Conservation (phyloP, 23 tunicate genomes). For the Botrylloides violaceus region DNA sequence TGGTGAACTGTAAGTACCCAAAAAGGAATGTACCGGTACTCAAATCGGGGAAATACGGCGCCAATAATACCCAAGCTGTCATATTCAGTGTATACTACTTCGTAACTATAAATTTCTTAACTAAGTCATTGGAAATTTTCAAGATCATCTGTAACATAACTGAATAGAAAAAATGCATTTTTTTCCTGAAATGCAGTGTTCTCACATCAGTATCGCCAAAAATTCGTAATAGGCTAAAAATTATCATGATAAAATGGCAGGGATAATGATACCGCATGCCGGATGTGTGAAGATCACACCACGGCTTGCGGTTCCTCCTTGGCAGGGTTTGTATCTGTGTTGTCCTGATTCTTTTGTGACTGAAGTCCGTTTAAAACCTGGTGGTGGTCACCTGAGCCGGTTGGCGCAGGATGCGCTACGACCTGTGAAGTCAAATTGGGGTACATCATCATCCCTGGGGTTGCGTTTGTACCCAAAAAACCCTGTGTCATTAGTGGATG, state of each 20-base stretch:
- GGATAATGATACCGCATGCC: background rate
- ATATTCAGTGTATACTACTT: no score
- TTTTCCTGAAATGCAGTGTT: no score
- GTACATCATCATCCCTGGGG: background rate
- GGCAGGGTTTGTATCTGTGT: conserved; percentile 11
- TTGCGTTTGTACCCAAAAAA: background rate
- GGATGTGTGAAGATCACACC: background rate
- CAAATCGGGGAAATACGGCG: no score
- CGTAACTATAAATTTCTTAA: no score
- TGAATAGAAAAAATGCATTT: no score
- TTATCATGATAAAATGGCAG: background rate
- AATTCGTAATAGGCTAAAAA: background rate
- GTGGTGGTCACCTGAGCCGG: conserved; percentile 22
- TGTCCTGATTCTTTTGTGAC: conserved; percentile 5
- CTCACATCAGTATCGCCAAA: no score
- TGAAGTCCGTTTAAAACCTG: conserved; percentile 13
- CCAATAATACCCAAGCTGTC: no score
- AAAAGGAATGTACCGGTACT: no score
- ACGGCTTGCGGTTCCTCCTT: conserved; percentile 2
- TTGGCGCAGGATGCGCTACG: background rate
- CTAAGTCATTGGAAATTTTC: no score
- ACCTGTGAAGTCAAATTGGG: conserved; percentile 23
- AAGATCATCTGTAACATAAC: no score
- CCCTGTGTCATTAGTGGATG: conserved; percentile 13
- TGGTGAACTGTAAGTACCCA: no score